Evolutionary conservation across 2,797 vertebrate species (phyloP).

Genomic region (Thripadectes ignobilis): DNA sequence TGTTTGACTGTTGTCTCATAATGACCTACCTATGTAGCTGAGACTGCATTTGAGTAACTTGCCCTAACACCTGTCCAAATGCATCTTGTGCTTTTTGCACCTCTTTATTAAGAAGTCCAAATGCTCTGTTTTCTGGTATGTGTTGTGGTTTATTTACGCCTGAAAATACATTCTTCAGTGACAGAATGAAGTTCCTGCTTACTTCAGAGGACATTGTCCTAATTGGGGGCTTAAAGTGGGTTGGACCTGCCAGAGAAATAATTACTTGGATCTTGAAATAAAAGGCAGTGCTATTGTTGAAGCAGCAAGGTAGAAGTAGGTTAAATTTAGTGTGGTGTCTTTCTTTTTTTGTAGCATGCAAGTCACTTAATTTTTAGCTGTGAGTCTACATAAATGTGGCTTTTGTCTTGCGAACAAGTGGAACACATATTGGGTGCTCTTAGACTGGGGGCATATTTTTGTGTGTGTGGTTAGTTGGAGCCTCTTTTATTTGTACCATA

Average conservation of each 20-base stretch:
- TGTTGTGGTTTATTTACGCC: background rate
- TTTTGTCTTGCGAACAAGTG: background rate
- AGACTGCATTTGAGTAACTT: background rate
- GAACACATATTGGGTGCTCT: background rate
- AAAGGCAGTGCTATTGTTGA: background rate
- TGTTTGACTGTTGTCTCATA: background rate
- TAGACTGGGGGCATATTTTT: background rate
- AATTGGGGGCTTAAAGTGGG: background rate
- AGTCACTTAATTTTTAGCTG: background rate
- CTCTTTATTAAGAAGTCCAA: background rate
- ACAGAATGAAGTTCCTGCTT: background rate
- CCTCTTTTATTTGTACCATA: conserved; percentile 58
- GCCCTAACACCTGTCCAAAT: background rate
- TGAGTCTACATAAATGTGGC: background rate
- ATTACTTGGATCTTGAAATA: background rate
- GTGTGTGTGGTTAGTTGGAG: conserved; percentile 42
- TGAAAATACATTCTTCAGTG: background rate
- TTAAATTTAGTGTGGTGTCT: background rate
- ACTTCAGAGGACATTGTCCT: background rate
- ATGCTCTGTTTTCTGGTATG: background rate
- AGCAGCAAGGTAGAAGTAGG: conserved; percentile 4
- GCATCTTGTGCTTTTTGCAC: background rate
- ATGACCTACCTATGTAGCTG: background rate
- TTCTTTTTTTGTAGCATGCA: background rate
- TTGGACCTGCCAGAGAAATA: background rate